These are phyloP conservation scores for Lytechinus variegatus DNA, from an alignment of 35 echinoderm and acorn worm genomes.

Conservation along the genomic window DNA sequence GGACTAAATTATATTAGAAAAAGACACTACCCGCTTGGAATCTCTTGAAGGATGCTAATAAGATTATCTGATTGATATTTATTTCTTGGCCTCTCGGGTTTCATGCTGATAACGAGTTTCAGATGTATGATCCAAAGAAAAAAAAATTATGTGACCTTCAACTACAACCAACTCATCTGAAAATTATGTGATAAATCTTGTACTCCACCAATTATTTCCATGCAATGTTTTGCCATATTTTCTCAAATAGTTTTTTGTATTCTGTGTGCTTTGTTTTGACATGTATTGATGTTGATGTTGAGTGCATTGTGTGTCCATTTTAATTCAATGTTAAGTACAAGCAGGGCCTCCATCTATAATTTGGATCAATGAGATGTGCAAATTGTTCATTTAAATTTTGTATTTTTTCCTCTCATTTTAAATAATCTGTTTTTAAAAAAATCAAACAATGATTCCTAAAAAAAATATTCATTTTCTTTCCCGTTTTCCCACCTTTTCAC, in stretches of 20 bases:
- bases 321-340: too few species aligned
- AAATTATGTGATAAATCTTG: background rate
- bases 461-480: too few species aligned
- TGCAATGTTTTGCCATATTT: background rate
- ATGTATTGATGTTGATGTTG: too few species aligned
- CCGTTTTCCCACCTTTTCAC: too few species aligned
- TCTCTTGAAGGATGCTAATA: background rate
- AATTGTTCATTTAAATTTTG: too few species aligned
- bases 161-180: background rate
- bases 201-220: background rate
- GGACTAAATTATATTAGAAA: background rate
- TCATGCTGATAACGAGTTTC: background rate
- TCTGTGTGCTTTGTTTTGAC: too few species aligned
- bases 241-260: background rate
- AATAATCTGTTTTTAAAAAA: too few species aligned
- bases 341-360: too few species aligned
- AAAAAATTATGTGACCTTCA: background rate
- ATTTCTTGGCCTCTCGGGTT: background rate
- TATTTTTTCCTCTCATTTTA: too few species aligned
- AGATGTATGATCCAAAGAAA: background rate
- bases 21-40: background rate
- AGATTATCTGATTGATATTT: background rate
- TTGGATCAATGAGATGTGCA: too few species aligned
- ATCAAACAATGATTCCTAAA: too few species aligned
- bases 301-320: too few species aligned